Percentiles rank a stretch among this genome's conserved stretches.
Evolutionary conservation across 2,113 vertebrate species (phyloP).

Genomic region (Hippoglossus stenolepis): DNA sequence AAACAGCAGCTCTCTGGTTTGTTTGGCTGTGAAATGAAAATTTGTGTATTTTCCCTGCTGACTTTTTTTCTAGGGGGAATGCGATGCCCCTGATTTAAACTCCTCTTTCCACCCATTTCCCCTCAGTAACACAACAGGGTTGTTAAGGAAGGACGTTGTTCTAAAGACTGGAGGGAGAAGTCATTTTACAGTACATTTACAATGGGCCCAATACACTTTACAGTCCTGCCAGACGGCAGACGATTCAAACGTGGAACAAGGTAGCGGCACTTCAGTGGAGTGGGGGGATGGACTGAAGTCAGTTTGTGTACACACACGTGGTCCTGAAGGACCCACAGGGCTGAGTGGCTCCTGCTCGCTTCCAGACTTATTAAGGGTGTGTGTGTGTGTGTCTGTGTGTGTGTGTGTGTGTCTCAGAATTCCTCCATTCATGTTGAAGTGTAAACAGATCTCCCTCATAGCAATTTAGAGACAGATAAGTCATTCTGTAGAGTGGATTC

Average conservation of each 20-base stretch:
- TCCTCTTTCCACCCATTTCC: constrained; percentile 23
- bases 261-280: constrained; percentile 63
- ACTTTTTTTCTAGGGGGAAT: constrained; percentile 11
- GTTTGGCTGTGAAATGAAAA: constrained; percentile 1
- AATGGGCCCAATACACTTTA: constrained; percentile 42
- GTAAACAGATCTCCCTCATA: constrained; percentile 57
- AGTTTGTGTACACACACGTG: constrained; percentile 69
- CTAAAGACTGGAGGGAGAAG: constrained; percentile 21
- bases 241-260: constrained; percentile 67
- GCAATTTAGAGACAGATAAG: constrained; percentile 36
- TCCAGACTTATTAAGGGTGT: constrained; percentile 64
- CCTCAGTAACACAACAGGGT: constrained; percentile 29
- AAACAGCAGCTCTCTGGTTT: neutral
- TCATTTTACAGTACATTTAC: constrained; percentile 62
- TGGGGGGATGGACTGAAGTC: constrained; percentile 51
- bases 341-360: constrained; percentile 68
- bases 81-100: constrained; percentile 38
- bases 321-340: constrained; percentile 82
- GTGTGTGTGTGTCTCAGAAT: constrained; percentile 23
- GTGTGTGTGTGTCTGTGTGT: constrained; percentile 39
- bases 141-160: constrained; percentile 7
- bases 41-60: neutral
- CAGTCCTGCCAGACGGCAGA: constrained; percentile 56
- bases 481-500: constrained; percentile 23
- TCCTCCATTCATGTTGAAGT: constrained; percentile 45